Evolutionary conservation across 2,113 vertebrate species (phyloP), one percentile per base, ranked within the genome.

Genomic region (Morone saxatilis): DNA sequence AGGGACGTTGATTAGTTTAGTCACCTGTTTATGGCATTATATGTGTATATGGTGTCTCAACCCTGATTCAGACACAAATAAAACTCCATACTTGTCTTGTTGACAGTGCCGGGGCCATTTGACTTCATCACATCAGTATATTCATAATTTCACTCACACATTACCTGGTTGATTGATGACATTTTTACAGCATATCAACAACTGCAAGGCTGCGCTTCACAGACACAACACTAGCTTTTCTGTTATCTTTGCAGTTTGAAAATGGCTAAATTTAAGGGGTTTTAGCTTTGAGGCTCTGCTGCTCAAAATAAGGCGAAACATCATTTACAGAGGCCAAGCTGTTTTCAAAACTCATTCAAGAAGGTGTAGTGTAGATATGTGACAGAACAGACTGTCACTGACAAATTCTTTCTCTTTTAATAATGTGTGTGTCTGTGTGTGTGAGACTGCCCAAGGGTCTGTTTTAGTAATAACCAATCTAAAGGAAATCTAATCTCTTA

Each of bases 401-500:
- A 72, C 76, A 76, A 22, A 84, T 77, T 47, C 10, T 72, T 22
- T 65, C 56, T 71, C 50, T 14, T 22, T 79, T 56, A 74, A 74
- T 80, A 73, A 61, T 40, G 38, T 70, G 63, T 54, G n/a, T 65
- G 41, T 65, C 5, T 11, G n/a, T 10, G 53, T 17, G 47, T 1
- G 40, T 20, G 38, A 65, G 62, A 45, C 0, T 54, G 61, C 63
- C 69, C 14, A 6, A 19, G 67, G 80, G 83, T 76, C 45, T 85
- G 50, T 83, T 76, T 78, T 80, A 66, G 60, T 83, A 80, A 84
- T 80, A 85, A 84, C 69, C 48, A 80, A 73, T 84, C 60, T 72
- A 54, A 82, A 85, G 70, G 63, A 88, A 88, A 90, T 86, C 38
- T 66, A 51, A 86, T 83, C 59, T 83, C 63, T 78, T 25, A 71